phyloP scores from a whole-genome alignment of 1,140 invertebrate species.

The Colletes latitarsis region DNA sequence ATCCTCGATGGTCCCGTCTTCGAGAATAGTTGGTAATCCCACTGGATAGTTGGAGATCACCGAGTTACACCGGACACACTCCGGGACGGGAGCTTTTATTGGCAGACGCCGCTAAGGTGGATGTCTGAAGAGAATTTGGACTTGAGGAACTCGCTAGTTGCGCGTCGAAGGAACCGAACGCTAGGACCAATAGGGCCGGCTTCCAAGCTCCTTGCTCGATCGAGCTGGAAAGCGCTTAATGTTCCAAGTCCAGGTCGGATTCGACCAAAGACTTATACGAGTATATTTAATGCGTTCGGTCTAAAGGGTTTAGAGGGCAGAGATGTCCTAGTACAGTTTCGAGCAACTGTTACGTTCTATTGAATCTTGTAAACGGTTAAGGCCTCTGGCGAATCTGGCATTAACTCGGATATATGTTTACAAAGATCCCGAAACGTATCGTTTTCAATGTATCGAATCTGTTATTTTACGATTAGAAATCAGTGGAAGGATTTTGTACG shows the following conservation, averaged over 20 bases:
- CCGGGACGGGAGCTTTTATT: conserved; percentile 62
- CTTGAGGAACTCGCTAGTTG: conserved; percentile 66
- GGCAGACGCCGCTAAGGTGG: conserved; percentile 64
- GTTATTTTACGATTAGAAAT: too few relatives aligned
- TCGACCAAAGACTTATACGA: conserved; percentile 59
- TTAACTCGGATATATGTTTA: conserved; percentile 26
- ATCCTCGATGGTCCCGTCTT: conserved; percentile 80
- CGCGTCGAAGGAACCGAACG: conserved; percentile 58
- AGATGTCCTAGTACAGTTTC: conserved; percentile 27
- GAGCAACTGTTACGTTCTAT: conserved; percentile 35
- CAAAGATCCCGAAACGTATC: not conserved
- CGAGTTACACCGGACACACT: conserved; percentile 77
- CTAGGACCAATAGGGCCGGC: conserved; percentile 44
- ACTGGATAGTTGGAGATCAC: conserved; percentile 81
- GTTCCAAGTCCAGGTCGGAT: conserved; percentile 61
- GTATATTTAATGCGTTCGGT: conserved; percentile 61
- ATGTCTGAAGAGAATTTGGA: conserved; percentile 68
- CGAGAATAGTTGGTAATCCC: conserved; percentile 82
- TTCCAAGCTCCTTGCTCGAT: conserved; percentile 29
- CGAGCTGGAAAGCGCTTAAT: conserved; percentile 65
- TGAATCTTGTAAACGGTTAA: conserved; percentile 46
- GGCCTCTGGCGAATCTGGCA: conserved; percentile 14
- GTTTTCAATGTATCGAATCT: conserved; percentile 27
- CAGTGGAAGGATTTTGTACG: too few relatives aligned
- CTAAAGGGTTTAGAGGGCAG: conserved; percentile 42